Percentiles rank a stretch among this genome's conserved stretches.
These are phyloP conservation scores for Echinops telfairi DNA, from an alignment of 2,113 vertebrate genomes.

Conservation along the genomic window DNA sequence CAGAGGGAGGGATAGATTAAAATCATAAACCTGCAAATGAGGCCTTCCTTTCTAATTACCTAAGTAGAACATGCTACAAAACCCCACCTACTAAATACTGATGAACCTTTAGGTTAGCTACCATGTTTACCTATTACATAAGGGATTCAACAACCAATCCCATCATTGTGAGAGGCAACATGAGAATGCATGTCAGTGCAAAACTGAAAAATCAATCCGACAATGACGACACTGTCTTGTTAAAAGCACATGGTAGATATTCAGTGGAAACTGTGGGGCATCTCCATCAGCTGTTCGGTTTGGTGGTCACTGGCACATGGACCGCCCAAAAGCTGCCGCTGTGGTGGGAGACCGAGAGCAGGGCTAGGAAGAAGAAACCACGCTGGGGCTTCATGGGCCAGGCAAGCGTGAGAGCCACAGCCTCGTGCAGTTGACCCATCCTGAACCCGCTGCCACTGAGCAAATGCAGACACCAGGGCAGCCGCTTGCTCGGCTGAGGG, in stretches of 20 bases:
- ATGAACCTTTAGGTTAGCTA: not conserved
- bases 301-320: not conserved
- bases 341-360: not conserved
- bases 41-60: not conserved
- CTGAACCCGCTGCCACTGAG: accelerated
- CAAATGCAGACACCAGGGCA: not conserved
- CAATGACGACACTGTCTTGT: not conserved
- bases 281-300: accelerated
- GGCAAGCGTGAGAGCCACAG: not conserved
- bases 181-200: not conserved
- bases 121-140: not conserved
- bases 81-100: not conserved
- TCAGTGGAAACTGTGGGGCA: not conserved
- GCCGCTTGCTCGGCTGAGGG: too few relatives aligned
- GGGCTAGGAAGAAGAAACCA: not conserved
- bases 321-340: not conserved
- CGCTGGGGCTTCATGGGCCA: not conserved
- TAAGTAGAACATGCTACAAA: not conserved
- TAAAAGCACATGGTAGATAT: not conserved
- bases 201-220: not conserved
- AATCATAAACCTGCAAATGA: not conserved
- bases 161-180: not conserved
- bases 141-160: not conserved
- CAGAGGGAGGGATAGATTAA: not conserved
- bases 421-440: not conserved